phyloP scores from a whole-genome alignment of 37 sponge, comb jelly and placozoan genomes.

The Agelas oroides region DNA sequence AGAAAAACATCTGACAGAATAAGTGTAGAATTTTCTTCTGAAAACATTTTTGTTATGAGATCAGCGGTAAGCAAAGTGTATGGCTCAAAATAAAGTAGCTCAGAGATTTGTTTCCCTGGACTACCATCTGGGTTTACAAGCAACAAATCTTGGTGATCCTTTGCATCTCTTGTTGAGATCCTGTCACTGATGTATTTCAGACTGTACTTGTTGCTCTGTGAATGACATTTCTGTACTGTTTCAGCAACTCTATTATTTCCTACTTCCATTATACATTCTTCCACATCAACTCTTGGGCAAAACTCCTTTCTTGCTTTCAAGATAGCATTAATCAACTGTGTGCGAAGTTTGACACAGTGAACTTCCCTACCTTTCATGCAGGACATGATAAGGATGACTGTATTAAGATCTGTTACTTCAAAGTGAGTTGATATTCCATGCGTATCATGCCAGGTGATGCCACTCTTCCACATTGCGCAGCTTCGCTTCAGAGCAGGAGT shows the following conservation, averaged over 20 bases:
- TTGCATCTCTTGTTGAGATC: too few relatives aligned
- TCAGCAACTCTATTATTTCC: too few relatives aligned
- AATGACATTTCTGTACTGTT: too few relatives aligned
- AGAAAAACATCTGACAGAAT: too few relatives aligned
- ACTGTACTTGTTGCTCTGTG: too few relatives aligned
- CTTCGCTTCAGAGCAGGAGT: neutral
- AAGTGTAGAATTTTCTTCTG: too few relatives aligned
- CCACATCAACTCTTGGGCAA: neutral
- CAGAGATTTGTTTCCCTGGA: neutral
- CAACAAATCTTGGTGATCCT: too few relatives aligned
- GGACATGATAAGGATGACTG: constrained; percentile 8
- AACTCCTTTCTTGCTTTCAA: neutral
- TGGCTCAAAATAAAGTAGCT: constrained; percentile 28
- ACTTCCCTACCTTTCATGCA: neutral
- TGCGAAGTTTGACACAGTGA: constrained; percentile 7
- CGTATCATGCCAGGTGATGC: constrained; percentile 21
- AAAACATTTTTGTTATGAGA: too few relatives aligned
- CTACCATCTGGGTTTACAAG: too few relatives aligned
- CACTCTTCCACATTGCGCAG: constrained; percentile 24
- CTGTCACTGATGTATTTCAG: too few relatives aligned
- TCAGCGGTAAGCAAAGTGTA: neutral
- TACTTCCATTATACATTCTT: neutral
- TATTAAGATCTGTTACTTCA: constrained; percentile 4
- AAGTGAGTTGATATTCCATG: constrained; percentile 15
- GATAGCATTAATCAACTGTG: constrained; percentile 5